phyloP scores from a whole-genome alignment of 2,888 invertebrate genomes.

The Drosophila ezoana region DNA sequence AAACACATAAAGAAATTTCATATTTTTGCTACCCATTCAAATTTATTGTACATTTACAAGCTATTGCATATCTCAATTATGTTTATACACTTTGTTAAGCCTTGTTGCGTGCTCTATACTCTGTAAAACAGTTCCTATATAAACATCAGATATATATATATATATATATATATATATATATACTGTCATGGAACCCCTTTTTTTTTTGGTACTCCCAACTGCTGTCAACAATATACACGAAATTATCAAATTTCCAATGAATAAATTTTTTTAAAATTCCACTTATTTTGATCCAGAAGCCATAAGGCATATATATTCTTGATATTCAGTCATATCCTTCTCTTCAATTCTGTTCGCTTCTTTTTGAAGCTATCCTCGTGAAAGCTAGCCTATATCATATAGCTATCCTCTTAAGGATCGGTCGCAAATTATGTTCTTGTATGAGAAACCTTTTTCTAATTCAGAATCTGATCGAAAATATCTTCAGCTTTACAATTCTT shows the following conservation, averaged over 20 bases:
- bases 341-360: too few relatives aligned
- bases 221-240: slow-evolving; percentile 3
- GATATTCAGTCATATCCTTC: too few relatives aligned
- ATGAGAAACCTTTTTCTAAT: background rate
- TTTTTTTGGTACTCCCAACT: background rate
- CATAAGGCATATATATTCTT: too few relatives aligned
- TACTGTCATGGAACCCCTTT: background rate
- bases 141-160: background rate
- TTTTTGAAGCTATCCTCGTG: too few relatives aligned
- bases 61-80: slow-evolving; percentile 24
- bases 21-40: slow-evolving; percentile 38
- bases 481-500: too few relatives aligned
- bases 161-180: background rate
- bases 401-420: background rate
- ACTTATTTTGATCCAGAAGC: too few relatives aligned
- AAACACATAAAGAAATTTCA: slow-evolving; percentile 1
- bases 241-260: background rate
- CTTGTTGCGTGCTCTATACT: background rate
- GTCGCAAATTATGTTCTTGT: background rate
- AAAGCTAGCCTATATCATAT: too few relatives aligned
- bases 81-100: background rate
- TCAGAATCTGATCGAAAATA: too few relatives aligned
- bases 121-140: slow-evolving; percentile 7
- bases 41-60: slow-evolving; percentile 23
- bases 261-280: too few relatives aligned